These are phyloP conservation scores for Diorhabda sublineata DNA, from an alignment of 1,140 invertebrate species.

Conservation along the genomic window DNA sequence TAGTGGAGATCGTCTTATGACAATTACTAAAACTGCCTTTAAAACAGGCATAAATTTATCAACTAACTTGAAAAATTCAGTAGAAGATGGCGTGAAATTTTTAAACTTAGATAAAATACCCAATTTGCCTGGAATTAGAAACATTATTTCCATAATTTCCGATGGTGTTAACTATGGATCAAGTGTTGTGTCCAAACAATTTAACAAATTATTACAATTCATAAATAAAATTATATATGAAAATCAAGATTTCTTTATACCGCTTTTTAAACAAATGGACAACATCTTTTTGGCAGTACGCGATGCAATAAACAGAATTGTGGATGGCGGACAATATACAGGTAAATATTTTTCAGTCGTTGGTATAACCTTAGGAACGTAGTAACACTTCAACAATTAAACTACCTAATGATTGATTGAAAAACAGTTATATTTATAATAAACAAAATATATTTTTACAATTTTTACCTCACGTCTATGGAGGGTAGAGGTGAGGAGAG, in stretches of 20 bases:
- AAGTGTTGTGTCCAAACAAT: neutral
- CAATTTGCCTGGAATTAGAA: neutral
- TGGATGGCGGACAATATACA: too few relatives aligned
- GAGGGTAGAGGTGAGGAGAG: too few relatives aligned
- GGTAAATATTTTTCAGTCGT: too few relatives aligned
- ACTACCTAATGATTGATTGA: too few relatives aligned
- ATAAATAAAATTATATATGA: neutral
- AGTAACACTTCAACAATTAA: too few relatives aligned
- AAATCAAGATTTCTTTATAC: slow-evolving; percentile 7
- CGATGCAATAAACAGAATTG: too few relatives aligned
- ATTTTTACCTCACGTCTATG: too few relatives aligned
- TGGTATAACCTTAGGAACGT: too few relatives aligned
- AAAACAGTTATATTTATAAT: too few relatives aligned
- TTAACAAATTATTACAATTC: neutral
- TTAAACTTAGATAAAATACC: neutral
- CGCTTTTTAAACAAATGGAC: neutral
- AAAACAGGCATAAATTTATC: neutral
- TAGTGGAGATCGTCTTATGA: neutral
- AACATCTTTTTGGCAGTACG: slow-evolving; percentile 9
- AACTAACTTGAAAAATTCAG: neutral
- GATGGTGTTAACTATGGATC: neutral
- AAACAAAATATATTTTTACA: too few relatives aligned
- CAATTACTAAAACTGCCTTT: neutral
- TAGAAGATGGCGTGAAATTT: neutral
- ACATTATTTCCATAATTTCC: too few relatives aligned